Percentiles rank a stretch among this genome's conserved stretches.
These are phyloP conservation scores for Hoplodrina ambigua DNA, from an alignment of 2,888 invertebrate species.

Conservation along the genomic window DNA sequence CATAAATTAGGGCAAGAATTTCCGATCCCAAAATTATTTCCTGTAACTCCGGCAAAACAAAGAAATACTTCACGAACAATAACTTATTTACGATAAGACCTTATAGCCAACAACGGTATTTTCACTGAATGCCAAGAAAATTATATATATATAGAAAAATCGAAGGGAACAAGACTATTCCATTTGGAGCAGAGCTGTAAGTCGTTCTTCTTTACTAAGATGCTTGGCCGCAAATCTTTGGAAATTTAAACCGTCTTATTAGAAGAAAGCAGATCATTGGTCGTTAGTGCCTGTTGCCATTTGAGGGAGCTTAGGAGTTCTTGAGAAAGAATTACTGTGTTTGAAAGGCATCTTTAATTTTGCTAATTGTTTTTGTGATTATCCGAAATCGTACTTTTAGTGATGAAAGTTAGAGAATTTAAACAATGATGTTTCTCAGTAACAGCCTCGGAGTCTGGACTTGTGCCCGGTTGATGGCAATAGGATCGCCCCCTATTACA, in stretches of 20 bases:
- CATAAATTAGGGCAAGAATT: constrained; percentile 54
- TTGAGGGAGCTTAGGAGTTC: constrained; percentile 28
- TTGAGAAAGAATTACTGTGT: constrained; percentile 6
- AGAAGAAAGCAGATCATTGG: constrained; percentile 46
- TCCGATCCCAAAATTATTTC: constrained; percentile 53
- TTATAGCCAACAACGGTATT: constrained; percentile 31
- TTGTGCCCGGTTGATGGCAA: no score
- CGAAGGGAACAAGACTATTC: constrained; percentile 72
- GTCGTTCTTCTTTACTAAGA: constrained; percentile 71
- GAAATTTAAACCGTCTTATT: constrained; percentile 55
- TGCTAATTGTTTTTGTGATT: neutral
- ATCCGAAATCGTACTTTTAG: no score
- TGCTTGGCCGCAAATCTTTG: constrained; percentile 49
- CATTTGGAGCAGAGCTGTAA: constrained; percentile 67
- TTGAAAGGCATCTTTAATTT: constrained; percentile 5
- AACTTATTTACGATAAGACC: constrained; percentile 54
- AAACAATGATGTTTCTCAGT: no score
- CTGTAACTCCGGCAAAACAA: constrained; percentile 42
- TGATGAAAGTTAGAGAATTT: no score
- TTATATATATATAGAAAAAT: constrained; percentile 59
- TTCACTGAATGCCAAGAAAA: constrained; percentile 51
- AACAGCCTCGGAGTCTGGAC: no score
- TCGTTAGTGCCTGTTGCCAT: constrained; percentile 27
- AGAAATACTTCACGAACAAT: constrained; percentile 53
- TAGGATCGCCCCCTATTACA: no score